Conservation (phyloP, 2,113 vertebrate genomes). For the Ctenomys sociabilis region DNA sequence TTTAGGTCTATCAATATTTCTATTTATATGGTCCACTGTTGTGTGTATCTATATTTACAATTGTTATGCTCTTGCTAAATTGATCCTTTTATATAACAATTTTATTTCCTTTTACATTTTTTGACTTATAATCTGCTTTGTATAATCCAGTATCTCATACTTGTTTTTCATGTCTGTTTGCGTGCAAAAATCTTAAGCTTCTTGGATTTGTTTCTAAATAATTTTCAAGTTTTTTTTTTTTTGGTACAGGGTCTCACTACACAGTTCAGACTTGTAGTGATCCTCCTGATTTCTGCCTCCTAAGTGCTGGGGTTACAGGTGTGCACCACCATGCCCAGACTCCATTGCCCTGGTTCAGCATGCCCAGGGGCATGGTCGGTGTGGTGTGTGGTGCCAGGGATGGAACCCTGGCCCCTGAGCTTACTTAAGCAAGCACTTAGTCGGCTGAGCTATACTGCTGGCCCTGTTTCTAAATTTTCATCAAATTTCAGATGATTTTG, state of each 20-base stretch:
- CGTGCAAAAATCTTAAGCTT: not conserved
- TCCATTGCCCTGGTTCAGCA: too few species aligned
- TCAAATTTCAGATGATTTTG: constrained; percentile 41
- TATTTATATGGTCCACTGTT: not conserved
- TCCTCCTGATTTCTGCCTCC: too few species aligned
- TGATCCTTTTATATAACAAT: not conserved
- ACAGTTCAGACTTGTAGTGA: too few species aligned
- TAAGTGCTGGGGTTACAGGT: too few species aligned
- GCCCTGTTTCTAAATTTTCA: not conserved
- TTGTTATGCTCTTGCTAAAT: not conserved
- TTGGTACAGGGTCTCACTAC: too few species aligned
- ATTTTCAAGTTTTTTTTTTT: not conserved
- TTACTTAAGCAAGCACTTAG: too few species aligned
- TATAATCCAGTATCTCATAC: not conserved
- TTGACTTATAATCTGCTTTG: not conserved
- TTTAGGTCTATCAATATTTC: not conserved
- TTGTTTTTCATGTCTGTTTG: not conserved
- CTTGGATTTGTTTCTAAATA: not conserved
- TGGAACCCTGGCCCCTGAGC: too few species aligned
- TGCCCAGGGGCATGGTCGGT: too few species aligned
- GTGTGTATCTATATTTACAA: not conserved
- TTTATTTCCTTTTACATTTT: not conserved
- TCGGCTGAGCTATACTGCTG: too few species aligned
- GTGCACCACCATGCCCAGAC: too few species aligned
- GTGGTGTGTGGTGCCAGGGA: too few species aligned